Conservation (phyloP, 2,888 invertebrate species). For the Drosophila falleni region DNA sequence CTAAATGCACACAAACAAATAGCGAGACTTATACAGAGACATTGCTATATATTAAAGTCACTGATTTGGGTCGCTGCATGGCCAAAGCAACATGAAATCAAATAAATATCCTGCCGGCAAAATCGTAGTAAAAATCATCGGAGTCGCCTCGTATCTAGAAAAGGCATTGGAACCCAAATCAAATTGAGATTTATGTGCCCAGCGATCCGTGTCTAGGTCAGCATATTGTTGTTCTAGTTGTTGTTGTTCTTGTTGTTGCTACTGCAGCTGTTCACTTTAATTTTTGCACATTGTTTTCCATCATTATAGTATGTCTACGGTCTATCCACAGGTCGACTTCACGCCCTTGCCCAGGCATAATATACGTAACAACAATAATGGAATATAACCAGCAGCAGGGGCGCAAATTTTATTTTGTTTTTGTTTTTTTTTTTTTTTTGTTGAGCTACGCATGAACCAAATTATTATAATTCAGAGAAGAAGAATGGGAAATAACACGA, state of each 20-base stretch:
- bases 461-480: conserved; percentile 17
- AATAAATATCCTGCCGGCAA: conserved; percentile 62
- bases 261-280: conserved; percentile 53
- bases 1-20: conserved; percentile 8
- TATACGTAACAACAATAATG: conserved; percentile 14
- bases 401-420: conserved; percentile 29
- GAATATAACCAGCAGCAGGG: conserved; percentile 46
- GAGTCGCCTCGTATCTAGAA: conserved; percentile 13
- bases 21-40: conserved; percentile 12
- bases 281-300: conserved; percentile 64
- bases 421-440: not conserved
- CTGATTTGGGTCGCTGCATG: conserved; percentile 57
- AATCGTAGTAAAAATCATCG: conserved; percentile 45
- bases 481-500: no score
- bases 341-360: conserved; percentile 33
- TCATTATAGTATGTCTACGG: conserved; percentile 33
- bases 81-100: conserved; percentile 61
- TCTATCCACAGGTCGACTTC: conserved; percentile 1
- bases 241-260: conserved; percentile 21
- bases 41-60: conserved; percentile 13
- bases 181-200: conserved; percentile 81
- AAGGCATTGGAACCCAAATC: conserved; percentile 71
- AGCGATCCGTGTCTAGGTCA: conserved; percentile 75
- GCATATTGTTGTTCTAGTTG: conserved; percentile 20
- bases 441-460: conserved; percentile 1